Evolutionary conservation across 2,797 vertebrate species (phyloP), one percentile per base, ranked within the genome.

Genomic region (Serranus cabrilla): DNA sequence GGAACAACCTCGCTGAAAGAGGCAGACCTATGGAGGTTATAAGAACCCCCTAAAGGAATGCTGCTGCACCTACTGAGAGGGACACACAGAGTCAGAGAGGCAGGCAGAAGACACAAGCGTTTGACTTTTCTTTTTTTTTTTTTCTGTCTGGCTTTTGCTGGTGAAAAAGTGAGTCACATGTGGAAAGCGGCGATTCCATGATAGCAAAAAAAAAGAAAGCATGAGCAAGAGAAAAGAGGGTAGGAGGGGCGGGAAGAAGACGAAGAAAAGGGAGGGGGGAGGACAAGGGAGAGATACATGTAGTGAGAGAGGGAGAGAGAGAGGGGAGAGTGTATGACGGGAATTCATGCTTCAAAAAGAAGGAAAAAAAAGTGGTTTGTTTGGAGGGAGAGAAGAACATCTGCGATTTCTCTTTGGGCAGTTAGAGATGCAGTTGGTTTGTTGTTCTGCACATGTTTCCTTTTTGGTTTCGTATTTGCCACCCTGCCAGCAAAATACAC

Each of bases 111-210:
- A 86, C 76, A 72, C 81, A 83, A 84, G 83, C 58, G 18, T 80
- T 87, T 82, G 75, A 85, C 84, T 87, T 86, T 80, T 81, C 34
- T 8, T 7, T 7, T 71, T 54, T 56, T 54, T 56, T 57, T 50
- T 47, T 12, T 78, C 83, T 76, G 85, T 91, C 90, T 94, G 91
- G 94, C 91, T 81, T 84, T 74, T 68, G 78, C 81, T 89, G 78
- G 84, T 91, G 89, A 93, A 94, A 92, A 90, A 94, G 80, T 94
- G 92, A 94, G 89, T 95, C 93, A 94, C 88, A 91, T 87, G 87
- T 90, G 89, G 91, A 93, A 92, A 93, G 87, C 72, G 80, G 78
- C 62, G 68, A 92, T 83, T 90, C 82, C 71, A 86, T 88, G 83
- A 90, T 87, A 82, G 87, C 74, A 69, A 70, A 79, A 78, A 83